Base-by-base conservation (phyloP, 2,797 vertebrate species). In the Chrysolophus pictus region DNA sequence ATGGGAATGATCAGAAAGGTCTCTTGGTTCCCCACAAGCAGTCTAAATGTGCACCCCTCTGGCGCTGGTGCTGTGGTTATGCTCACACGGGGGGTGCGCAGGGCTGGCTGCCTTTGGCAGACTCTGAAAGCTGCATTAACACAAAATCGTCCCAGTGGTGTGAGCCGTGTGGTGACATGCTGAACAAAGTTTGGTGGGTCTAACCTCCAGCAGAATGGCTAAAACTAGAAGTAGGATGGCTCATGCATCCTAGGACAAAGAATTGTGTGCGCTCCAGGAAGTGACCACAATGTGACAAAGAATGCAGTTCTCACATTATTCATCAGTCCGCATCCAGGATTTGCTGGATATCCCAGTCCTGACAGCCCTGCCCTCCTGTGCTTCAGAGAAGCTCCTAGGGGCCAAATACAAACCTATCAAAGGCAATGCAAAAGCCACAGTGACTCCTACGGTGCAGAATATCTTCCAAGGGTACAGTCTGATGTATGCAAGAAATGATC, bases 1-100 rank as follows among this genome's bases (percentile, higher is more conserved):
- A 59, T 42, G 35, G 56, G 15, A 64, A 24, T 8, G 18, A 41
- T 24, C 4, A 31, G n/a, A 26, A 33, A 16, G 35, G 55, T 10
- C 37, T 68, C 44, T 17, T 16, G 22, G 18, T 44, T 7, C 22
- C 14, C 55, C 7, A 1, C 2, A 4, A 3, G 6, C 9, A 1
- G 1, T 8, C 21, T 2, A n/a, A 10, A 31, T 10, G 17, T 10
- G 41, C 28, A 58, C 28, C 28, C 46, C 33, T 3, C 12, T 3
- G 6, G 49, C 10, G 11, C 10, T 2, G 2, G 46, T 2, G 2
- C 5, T 4, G 16, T 1, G 6, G 12, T 31, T 3, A 0, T 6
- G 28, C 8, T 31, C 2, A 2, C 0, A 2, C 2, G n/a, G 24
- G 55, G 26, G 60, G 9, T 23, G 7, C 13, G 8, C 37, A 12